Percentiles rank a stretch among this genome's conserved stretches.
Conservation (phyloP, 2,797 vertebrate species). For the Alectoris magna region DNA sequence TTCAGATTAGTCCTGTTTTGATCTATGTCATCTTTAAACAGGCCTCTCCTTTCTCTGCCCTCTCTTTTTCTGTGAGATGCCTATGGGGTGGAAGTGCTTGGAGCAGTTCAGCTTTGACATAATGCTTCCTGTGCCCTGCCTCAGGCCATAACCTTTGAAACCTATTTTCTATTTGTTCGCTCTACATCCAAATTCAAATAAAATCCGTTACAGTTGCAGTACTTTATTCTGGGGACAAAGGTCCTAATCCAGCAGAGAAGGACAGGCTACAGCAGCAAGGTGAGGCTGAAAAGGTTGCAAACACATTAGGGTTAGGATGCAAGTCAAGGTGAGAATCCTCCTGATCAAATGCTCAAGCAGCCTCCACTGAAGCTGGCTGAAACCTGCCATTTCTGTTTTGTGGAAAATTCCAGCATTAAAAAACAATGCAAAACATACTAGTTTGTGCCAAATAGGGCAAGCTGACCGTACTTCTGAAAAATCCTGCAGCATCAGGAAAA, state of each 20-base stretch:
- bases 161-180: neutral
- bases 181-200: neutral
- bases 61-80: neutral
- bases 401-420: constrained; percentile 17
- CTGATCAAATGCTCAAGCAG: neutral
- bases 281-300: neutral
- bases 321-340: neutral
- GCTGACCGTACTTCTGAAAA: neutral
- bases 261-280: neutral
- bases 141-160: neutral
- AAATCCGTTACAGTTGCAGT: neutral
- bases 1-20: neutral
- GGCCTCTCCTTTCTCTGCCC: neutral
- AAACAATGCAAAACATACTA: neutral
- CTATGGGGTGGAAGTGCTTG: neutral
- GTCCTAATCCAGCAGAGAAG: neutral
- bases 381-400: neutral
- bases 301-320: neutral
- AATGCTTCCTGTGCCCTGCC: neutral
- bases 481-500: neutral
- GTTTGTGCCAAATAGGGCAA: constrained; percentile 3
- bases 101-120: neutral
- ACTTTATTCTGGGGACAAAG: neutral
- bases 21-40: neutral
- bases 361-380: neutral